Conservation (phyloP, 2,888 invertebrate genomes). For the Piscicola geometra region DNA sequence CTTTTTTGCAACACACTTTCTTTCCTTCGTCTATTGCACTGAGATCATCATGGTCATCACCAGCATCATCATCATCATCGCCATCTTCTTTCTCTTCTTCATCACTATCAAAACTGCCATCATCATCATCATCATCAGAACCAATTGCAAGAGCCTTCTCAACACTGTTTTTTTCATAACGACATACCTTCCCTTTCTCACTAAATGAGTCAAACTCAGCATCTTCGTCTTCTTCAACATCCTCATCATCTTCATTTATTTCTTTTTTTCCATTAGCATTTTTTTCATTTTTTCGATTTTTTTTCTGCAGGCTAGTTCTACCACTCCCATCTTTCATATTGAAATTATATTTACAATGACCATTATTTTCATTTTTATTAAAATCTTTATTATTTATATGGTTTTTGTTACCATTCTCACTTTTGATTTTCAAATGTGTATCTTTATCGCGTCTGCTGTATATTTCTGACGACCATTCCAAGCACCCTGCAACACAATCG, state of each 20-base stretch:
- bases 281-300: no score
- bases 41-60: not conserved
- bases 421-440: no score
- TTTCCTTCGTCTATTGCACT: not conserved
- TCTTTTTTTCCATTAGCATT: slow-evolving; percentile 33
- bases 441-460: no score
- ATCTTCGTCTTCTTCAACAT: slow-evolving; percentile 24
- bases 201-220: not conserved
- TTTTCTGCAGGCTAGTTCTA: no score
- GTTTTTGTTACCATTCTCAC: no score
- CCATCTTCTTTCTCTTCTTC: not conserved
- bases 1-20: not conserved
- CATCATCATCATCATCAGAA: slow-evolving; percentile 8
- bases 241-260: slow-evolving; percentile 26
- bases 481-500: no score
- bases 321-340: no score
- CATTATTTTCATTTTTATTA: no score
- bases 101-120: slow-evolving; percentile 5
- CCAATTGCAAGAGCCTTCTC: not conserved
- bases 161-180: not conserved
- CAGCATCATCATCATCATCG: slow-evolving; percentile 6
- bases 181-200: not conserved
- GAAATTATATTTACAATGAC: no score
- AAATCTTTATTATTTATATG: no score
- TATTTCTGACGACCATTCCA: no score